Evolutionary conservation across 2,888 invertebrate genomes (phyloP), one percentile per base, ranked within the genome.

Genomic region (Caenorhabditis afra): DNA sequence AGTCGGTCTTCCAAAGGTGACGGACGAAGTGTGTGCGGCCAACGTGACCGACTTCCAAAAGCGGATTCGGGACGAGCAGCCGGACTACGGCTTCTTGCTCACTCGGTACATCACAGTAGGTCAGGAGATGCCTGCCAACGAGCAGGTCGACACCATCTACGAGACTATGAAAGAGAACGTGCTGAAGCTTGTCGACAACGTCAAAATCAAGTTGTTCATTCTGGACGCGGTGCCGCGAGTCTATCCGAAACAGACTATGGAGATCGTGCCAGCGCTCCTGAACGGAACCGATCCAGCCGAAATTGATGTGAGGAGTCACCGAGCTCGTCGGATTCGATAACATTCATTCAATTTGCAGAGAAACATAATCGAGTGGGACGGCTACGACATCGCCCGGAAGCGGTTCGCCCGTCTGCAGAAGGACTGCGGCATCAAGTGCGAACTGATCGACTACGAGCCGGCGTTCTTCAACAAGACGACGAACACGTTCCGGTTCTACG

Each of bases 381-480:
- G 23, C 1, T 66, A 52, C 12, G 55, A 66, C 44, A 55, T 45
- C 23, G 55, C 66, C 8, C 18, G 66, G 7, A 41, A 22, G 29
- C 23, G 66, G 35, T 5, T 55, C 22, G 55, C 35, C 1, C 35
- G 55, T 22, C 16, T 57, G 22, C 16, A 55, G 5, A 35, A 55
- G 20, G 66, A 66, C 37, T 45, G 55, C 35, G 47, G 55, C 39
- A 53, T 52, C 16, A 52, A 49, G 14, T 61, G 61, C 29, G 29
- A 29, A 7, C 29, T 29, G 29, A 29, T 29, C 29, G 29, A 29
- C 29, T 29, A 29, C 45, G 20, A 47, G 22, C 68, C 62, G 3
- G 29, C 58, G 20, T 65, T 77, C 39, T 65, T 57, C 45, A 68
- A 68, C 29, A 58, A 50, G 14, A 22, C 68, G 2, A 58, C 70